These are phyloP conservation scores for Cygnus olor DNA, from an alignment of 2,797 vertebrate genomes.

Conservation along the genomic window DNA sequence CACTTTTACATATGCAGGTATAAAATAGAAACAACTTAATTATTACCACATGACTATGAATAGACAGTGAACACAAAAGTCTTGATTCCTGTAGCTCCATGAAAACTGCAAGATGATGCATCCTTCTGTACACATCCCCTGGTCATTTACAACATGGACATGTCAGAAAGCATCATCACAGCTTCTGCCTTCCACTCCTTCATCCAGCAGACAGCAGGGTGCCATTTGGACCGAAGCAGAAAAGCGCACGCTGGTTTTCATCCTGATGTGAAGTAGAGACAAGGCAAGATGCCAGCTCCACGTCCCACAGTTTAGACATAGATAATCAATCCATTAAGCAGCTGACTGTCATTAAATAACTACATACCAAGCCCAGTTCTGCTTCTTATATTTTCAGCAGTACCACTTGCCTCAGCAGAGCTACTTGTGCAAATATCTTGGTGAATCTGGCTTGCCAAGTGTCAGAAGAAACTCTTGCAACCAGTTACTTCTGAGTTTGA, in stretches of 20 bases:
- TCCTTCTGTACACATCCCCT: background rate
- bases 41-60: background rate
- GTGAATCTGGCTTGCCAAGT: background rate
- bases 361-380: background rate
- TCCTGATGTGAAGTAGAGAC: background rate
- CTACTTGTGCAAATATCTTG: background rate
- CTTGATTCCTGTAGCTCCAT: background rate
- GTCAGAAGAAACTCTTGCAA: background rate
- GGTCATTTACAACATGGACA: fast-evolving
- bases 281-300: background rate
- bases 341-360: background rate
- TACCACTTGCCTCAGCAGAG: background rate
- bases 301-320: background rate
- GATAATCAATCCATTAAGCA: background rate
- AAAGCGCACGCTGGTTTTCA: background rate
- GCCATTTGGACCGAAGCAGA: background rate
- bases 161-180: background rate
- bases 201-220: background rate
- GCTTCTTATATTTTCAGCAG: background rate
- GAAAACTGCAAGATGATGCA: background rate
- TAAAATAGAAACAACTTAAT: background rate
- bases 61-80: background rate
- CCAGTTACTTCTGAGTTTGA: background rate
- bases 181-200: background rate
- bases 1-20: background rate